Evolutionary conservation across 2,797 vertebrate species (phyloP), one percentile per base, ranked within the genome.

Genomic region (Gymnothorax reevesii): DNA sequence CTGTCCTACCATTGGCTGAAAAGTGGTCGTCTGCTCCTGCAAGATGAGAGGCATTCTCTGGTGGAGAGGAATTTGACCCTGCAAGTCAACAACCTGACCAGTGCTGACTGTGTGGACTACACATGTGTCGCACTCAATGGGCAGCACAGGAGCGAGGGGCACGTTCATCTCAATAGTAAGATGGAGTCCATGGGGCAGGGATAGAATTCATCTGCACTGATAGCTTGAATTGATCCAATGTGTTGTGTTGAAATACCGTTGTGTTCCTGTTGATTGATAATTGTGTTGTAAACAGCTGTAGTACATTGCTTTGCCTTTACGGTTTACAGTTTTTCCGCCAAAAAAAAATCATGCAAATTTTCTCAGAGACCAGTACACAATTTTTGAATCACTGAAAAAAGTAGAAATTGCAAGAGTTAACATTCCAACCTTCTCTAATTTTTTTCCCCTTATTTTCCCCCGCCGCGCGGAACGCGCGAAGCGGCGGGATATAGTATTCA

Each of bases 91-190:
- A 87, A 87, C 64, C 49, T 89, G 60, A 90, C 60, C 62, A 64
- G 42, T 7, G 84, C 49, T 7, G 87, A 89, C 85, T 88, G 87
- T 60, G 84, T 59, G 0, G 86, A 1, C 3, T 92, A 90, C 90
- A 91, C 79, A 80, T 92, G 91, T 84, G 27, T 60, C 54, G 88
- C 82, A 55, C 64, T 83, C 54, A 88, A 89, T 83, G 57, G 12
- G 80, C 22, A 5, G 8, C 79, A 59, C 84, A 0, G 2, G 52
- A 86, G 85, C 86, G 54, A 82, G 79, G 71, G 27, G 0, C 83
- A 86, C 8, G 33, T 57, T 2, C 2, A 7, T 2, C 54, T 91
- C 69, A 86, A 20, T 8, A 89, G 89, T 91, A 69, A 90, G 91
- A 64, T 59, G 57, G 33, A 42, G 1, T 42, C 2, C 17, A 13